phyloP scores from a whole-genome alignment of 2,797 vertebrate species.

The Parauchenoglanis ngamensis region DNA sequence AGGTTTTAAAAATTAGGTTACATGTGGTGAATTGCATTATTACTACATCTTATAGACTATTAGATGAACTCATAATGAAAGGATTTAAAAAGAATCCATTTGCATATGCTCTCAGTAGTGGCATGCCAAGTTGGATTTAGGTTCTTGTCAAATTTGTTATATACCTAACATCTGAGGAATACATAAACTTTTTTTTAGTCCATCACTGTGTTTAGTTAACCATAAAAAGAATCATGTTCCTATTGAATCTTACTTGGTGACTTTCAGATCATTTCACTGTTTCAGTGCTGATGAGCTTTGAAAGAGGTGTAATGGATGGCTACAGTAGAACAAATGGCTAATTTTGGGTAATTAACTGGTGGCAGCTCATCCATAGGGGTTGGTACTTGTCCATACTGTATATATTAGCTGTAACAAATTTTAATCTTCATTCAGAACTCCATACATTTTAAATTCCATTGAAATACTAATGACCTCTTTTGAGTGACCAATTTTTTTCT shows the following conservation, averaged over 20 bases:
- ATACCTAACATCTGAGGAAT: not conserved
- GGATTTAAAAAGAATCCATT: not conserved
- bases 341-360: not conserved
- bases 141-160: not conserved
- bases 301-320: not conserved
- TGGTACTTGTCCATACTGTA: not conserved
- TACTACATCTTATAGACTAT: slow-evolving; percentile 38
- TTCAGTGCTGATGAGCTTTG: not conserved
- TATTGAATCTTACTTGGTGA: not conserved
- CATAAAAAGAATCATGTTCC: not conserved
- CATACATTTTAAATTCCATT: not conserved
- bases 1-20: slow-evolving; percentile 37
- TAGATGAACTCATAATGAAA: slow-evolving; percentile 34
- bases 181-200: not conserved
- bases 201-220: not conserved
- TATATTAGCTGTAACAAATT: not conserved
- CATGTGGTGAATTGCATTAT: slow-evolving; percentile 39
- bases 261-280: not conserved
- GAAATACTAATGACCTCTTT: not conserved
- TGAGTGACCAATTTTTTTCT: not conserved
- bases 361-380: not conserved
- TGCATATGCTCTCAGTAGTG: not conserved
- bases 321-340: not conserved
- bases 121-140: not conserved
- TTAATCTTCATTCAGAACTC: not conserved